Evolutionary conservation across 2,113 vertebrate genomes (phyloP).

Genomic region (Mesembrinibis cayennensis): DNA sequence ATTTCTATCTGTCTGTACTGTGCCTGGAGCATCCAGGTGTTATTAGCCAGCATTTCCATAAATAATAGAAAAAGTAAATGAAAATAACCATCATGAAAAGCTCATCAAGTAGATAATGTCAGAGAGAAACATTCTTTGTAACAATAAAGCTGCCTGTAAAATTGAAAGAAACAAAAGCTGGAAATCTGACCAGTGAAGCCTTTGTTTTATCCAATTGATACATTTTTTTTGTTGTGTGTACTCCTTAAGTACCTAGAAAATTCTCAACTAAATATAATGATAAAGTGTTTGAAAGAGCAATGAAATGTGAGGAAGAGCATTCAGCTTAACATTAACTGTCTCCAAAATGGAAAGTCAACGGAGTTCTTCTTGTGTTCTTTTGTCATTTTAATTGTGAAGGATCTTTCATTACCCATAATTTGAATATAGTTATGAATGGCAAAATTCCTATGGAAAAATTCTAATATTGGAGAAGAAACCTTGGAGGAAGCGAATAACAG

Average conservation of each 20-base stretch:
- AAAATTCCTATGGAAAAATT: background rate
- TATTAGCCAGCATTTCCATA: background rate
- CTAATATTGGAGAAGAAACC: background rate
- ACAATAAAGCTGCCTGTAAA: background rate
- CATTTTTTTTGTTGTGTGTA: background rate
- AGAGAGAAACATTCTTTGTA: background rate
- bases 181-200: background rate
- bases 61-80: background rate
- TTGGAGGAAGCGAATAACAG: background rate
- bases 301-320: background rate
- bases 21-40: background rate
- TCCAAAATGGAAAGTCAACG: background rate
- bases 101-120: background rate
- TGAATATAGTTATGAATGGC: background rate
- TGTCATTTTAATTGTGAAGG: background rate
- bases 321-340: background rate
- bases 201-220: background rate
- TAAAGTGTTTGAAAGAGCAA: background rate
- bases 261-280: background rate
- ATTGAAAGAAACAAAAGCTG: background rate
- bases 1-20: background rate
- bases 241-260: background rate
- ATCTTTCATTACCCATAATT: background rate
- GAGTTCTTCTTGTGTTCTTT: background rate
- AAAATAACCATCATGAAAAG: background rate